Percentiles rank a stretch among this genome's conserved stretches.
Evolutionary conservation across 2,888 invertebrate genomes (phyloP).

Genomic region (Mesoligia furuncula): DNA sequence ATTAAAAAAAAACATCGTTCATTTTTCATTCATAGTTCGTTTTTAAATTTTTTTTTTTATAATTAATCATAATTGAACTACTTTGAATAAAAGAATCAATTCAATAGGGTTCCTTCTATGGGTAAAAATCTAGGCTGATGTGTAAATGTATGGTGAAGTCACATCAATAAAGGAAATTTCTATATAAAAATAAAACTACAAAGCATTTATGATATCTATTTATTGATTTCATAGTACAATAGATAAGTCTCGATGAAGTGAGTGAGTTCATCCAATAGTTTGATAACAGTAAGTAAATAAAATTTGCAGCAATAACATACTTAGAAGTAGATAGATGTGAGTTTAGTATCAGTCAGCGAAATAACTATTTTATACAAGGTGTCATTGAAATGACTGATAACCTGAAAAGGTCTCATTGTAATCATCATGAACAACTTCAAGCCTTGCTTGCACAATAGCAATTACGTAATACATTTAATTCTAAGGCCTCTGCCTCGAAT

Average conservation of each 20-base stretch:
- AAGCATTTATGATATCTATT: conserved; percentile 78
- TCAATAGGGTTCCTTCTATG: no score
- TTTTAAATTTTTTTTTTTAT: no score
- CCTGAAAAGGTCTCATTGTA: not conserved
- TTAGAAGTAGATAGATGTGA: conserved; percentile 55
- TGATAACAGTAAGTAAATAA: conserved; percentile 81
- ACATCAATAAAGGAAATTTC: not conserved
- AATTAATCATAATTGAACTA: no score
- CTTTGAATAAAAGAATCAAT: no score
- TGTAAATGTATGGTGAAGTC: not conserved
- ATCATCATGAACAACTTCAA: not conserved
- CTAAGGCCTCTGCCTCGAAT: no score
- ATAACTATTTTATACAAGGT: not conserved
- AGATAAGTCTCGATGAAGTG: conserved; percentile 83
- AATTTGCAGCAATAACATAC: conserved; percentile 84
- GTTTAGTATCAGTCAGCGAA: conserved; percentile 39
- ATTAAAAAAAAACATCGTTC: no score
- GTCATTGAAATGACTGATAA: not conserved
- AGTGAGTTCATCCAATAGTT: conserved; percentile 76
- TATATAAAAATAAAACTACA: conserved; percentile 59
- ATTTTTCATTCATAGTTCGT: no score
- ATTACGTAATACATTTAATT: not conserved
- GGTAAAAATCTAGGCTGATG: no score
- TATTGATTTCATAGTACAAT: conserved; percentile 88
- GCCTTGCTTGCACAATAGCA: not conserved